Base-by-base conservation (phyloP, 2,888 invertebrate species). In the Papilio gigon region DNA sequence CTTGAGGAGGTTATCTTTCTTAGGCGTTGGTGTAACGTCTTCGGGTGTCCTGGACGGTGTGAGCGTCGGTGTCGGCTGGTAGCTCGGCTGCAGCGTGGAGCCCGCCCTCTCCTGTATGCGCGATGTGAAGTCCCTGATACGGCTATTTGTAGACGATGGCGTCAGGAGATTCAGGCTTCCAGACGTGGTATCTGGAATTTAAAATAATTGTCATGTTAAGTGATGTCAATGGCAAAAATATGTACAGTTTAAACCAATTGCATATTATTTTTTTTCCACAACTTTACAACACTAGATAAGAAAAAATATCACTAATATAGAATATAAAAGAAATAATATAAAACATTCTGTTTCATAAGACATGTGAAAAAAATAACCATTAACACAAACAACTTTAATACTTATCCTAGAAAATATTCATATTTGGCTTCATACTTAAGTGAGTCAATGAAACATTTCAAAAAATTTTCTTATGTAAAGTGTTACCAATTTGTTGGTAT, bases 151-250 rank as follows among this genome's bases (percentile, higher is more conserved):
- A 1, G 94, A 94, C 12, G 93, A 92, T 17, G 94, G 94, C 53
- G 94, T 94, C 66, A 93, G 87, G 77, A 94, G 92, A 82, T 94
- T 94, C 77, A 94, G 81, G 74, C 94, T 94, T 78, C 94, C 94
- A 64, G 94, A 94, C 76, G 94, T 94, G 78, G 92, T 92, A 88
- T 92, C 92, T 92, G 88, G 42, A 71, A 61, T 9, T 12, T 50
- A 11, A 42, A 53, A 17, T 61, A n/a, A 56, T 22, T 20, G 17
- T 9, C 20, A 58, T 58, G 12, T 65, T 25, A 50, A 17, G 22
- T 35, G 8, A 25, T 58, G 17, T n/a, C 2, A 30, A 35, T 25
- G 20, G 1, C 9, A 60, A 40, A 20, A n/a, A 11, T 40, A 4
- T 12, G 9, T 9, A 14, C 17, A 11, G 17, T 25, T 47, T 50